Evolutionary conservation across 2,113 vertebrate species (phyloP), one percentile per base, ranked within the genome.

Genomic region (Vulpes lagopus): DNA sequence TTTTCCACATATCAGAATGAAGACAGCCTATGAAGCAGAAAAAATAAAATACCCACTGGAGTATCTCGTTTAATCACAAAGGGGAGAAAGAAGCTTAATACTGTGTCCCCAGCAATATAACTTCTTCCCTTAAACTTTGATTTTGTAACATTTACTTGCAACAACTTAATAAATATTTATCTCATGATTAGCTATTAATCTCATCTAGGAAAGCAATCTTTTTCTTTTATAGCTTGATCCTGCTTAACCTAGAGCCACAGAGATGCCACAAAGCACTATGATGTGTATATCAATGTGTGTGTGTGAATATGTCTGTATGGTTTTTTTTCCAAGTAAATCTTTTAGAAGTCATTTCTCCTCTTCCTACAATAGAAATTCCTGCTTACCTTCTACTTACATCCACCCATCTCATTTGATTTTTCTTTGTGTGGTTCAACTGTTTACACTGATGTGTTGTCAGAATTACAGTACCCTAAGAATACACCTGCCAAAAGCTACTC

Each of bases 101-200:
- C 60, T 69, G 4, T 55, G 51, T 78, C 67, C 65, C 81, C 74
- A 91, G 71, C 89, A 96, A 76, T 16, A 78, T 93, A 90, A 88
- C n/a, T 96, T 94, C 84, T 57, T 96, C 89, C 71, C 82, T 93
- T 94, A 96, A 96, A 89, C 86, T 96, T 90, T 97, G 59, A 94
- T 93, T 98, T 95, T 97, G 74, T 88, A 96, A 90, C 64, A 95
- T 92, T 97, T 96, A 96, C 78, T 96, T 93, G 53, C 35, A 84
- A 97, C 71, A 89, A 96, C 71, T 83, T 96, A 93, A 67, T 85
- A 96, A 96, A 96, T 91, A 27, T n/a, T 97, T 90, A 69, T 64
- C 94, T 96, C 60, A 53, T 95, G 53, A 76, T 93, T 96, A 96
- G 65, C 91, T 95, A 65, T 67, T 96, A 90, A 97, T 93, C 60